Percentiles rank a stretch among this genome's conserved stretches.
phyloP scores from a whole-genome alignment of 2,888 invertebrate species.

The Palloptera scutellata region DNA sequence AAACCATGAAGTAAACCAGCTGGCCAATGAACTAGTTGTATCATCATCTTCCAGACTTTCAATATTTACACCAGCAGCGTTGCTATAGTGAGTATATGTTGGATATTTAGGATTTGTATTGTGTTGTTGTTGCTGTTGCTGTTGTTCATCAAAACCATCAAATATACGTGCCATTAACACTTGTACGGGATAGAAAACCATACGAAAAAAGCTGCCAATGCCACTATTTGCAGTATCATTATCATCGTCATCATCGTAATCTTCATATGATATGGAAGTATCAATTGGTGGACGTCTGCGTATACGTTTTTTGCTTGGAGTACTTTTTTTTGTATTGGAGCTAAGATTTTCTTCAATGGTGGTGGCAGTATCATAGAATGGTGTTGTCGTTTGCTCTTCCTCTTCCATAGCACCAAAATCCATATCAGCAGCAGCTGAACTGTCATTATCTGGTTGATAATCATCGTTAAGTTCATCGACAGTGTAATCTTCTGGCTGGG shows the following conservation, averaged over 20 bases:
- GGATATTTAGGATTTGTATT: constrained; percentile 47
- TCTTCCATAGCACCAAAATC: constrained; percentile 51
- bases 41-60: constrained; percentile 40
- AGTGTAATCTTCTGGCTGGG: constrained; percentile 21
- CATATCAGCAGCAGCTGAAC: constrained; percentile 49
- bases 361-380: constrained; percentile 1
- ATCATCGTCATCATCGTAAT: constrained; percentile 46
- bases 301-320: constrained; percentile 47
- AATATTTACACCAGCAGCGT: constrained; percentile 34
- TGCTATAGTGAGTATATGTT: constrained; percentile 56
- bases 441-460: constrained; percentile 38
- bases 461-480: constrained; percentile 37
- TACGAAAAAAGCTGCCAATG: constrained; percentile 55
- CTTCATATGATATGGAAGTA: constrained; percentile 36
- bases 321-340: constrained; percentile 36
- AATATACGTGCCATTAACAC: constrained; percentile 53
- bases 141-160: constrained; percentile 46
- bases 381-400: background rate
- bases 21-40: constrained; percentile 42
- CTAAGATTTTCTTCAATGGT: constrained; percentile 24
- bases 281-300: constrained; percentile 44
- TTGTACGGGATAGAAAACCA: constrained; percentile 59
- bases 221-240: constrained; percentile 41
- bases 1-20: constrained; percentile 60
- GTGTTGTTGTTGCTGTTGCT: constrained; percentile 34